Percentiles rank a stretch among this genome's conserved stretches.
Conservation (phyloP, 2,797 vertebrate species). For the Garrulus glandarius region DNA sequence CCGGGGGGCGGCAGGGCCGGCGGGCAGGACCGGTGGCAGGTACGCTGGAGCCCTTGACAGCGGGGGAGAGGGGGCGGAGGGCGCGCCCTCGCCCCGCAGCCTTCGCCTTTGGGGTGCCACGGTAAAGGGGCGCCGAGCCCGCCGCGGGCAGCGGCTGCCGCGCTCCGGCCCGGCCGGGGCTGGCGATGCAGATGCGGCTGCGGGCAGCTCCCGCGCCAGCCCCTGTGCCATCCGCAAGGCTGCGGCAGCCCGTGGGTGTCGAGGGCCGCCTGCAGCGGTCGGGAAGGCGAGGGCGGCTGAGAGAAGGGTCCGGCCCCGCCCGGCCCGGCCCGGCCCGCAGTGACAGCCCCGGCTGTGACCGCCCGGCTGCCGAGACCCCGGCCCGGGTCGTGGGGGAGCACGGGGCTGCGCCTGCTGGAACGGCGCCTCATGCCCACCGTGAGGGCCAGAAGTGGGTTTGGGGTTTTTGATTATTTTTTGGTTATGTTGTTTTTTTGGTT, state of each 20-base stretch:
- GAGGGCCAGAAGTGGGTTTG: not conserved
- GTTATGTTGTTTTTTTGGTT: no score
- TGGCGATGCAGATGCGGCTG: not conserved
- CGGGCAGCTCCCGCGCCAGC: not conserved
- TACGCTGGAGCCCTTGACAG: not conserved
- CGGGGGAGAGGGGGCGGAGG: not conserved
- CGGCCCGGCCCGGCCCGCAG: not conserved
- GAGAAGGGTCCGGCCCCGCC: not conserved
- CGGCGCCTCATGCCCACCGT: not conserved
- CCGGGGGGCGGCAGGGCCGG: not conserved
- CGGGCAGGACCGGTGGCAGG: not conserved
- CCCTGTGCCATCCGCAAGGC: not conserved
- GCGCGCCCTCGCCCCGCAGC: no score
- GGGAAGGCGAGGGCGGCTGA: not conserved
- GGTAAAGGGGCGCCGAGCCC: not conserved
- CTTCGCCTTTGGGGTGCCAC: not conserved
- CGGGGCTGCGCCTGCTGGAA: not conserved
- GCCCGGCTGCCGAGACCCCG: not conserved
- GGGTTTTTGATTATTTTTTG: no score
- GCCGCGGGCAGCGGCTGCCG: not conserved
- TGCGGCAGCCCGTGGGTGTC: not conserved
- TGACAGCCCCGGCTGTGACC: not conserved
- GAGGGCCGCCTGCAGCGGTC: not conserved
- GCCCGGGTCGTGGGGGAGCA: rapidly evolving
- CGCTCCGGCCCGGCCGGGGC: not conserved